These are phyloP conservation scores for Platycnemis pennipes DNA, from an alignment of 2,888 invertebrate species.

Conservation along the genomic window DNA sequence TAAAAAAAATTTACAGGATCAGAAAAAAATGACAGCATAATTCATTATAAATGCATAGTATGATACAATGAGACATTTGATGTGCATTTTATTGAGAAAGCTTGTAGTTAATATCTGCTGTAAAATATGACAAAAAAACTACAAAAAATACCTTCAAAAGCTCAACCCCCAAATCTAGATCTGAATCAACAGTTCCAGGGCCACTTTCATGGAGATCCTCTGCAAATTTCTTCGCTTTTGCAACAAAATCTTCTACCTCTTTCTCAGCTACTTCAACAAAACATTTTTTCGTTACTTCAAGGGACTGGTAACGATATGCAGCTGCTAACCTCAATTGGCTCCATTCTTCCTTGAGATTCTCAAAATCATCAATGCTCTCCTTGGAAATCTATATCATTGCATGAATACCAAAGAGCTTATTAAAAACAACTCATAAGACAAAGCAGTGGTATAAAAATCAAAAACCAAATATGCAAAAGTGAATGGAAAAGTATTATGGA, in stretches of 20 bases:
- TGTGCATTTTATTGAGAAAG: too few species aligned
- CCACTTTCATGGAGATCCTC: conserved; percentile 88
- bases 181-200: conserved; percentile 89
- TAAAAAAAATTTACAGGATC: too few species aligned
- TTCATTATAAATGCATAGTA: too few species aligned
- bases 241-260: conserved; percentile 87
- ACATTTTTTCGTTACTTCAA: conserved; percentile 91
- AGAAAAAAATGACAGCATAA: too few species aligned
- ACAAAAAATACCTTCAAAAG: conserved; percentile 84
- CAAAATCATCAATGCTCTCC: conserved; percentile 72
- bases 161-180: conserved; percentile 87
- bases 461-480: too few species aligned
- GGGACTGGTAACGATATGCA: conserved; percentile 85
- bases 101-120: too few species aligned
- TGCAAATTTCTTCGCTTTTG: conserved; percentile 84
- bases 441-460: too few species aligned
- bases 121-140: not conserved
- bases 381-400: not conserved
- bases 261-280: conserved; percentile 90
- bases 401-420: not conserved
- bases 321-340: conserved; percentile 85
- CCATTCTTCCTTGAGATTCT: conserved; percentile 82
- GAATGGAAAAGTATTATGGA: too few species aligned
- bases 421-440: not conserved
- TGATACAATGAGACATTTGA: too few species aligned